Conservation (phyloP, 2,113 vertebrate species). For the Arvicanthis niloticus region DNA sequence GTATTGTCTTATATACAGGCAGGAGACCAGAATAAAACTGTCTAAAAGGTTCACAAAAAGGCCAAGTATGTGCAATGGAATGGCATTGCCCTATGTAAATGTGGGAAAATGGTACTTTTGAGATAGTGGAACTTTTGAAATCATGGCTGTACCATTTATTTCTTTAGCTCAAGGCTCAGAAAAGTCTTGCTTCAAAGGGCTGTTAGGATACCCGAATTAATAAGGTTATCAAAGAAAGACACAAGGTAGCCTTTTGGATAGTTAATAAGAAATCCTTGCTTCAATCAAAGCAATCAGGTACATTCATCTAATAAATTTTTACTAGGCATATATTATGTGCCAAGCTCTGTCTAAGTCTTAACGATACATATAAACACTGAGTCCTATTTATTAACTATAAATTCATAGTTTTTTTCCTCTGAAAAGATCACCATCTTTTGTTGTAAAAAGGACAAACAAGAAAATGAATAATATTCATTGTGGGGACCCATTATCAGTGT, state of each 20-base stretch:
- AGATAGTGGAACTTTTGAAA: background rate
- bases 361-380: background rate
- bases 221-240: background rate
- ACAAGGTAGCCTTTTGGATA: background rate
- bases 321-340: background rate
- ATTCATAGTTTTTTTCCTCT: background rate
- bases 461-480: background rate
- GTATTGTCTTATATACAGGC: background rate
- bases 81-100: background rate
- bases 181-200: background rate
- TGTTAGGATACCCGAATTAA: background rate
- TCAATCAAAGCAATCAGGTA: background rate
- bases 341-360: background rate
- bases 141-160: background rate
- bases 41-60: background rate
- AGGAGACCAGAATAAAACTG: background rate
- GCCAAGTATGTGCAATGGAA: background rate
- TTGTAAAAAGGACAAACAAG: conserved; percentile 33
- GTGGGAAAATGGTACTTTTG: background rate
- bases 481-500: background rate
- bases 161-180: background rate
- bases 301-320: background rate
- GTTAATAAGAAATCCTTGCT: background rate
- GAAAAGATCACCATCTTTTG: no score
- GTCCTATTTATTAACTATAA: background rate